Conservation (phyloP, 2,888 invertebrate genomes). For the Drosophila gaucha region DNA sequence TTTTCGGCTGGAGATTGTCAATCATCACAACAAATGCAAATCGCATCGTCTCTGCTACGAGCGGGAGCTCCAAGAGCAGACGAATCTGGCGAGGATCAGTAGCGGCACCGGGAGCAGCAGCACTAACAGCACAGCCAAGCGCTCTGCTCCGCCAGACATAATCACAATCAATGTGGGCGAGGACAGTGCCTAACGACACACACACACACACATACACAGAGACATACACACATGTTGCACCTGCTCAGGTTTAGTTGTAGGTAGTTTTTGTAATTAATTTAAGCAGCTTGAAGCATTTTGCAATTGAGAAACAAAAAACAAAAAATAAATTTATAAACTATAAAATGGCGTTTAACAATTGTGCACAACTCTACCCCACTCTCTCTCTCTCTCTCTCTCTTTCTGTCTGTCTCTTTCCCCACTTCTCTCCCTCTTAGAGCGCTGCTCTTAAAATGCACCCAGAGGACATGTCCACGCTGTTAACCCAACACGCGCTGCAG, state of each 20-base stretch:
- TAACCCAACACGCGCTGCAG: slow-evolving; percentile 87
- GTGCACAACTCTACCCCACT: slow-evolving; percentile 12
- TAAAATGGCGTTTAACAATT: slow-evolving; percentile 20
- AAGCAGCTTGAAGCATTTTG: slow-evolving; percentile 68
- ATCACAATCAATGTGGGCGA: slow-evolving; percentile 82
- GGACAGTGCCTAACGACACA: slow-evolving; percentile 56
- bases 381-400: slow-evolving; percentile 5
- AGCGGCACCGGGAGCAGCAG: slow-evolving; percentile 12
- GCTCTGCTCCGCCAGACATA: slow-evolving; percentile 63
- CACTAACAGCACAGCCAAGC: slow-evolving; percentile 22
- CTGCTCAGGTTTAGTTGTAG: slow-evolving; percentile 71
- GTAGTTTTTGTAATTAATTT: slow-evolving; percentile 52
- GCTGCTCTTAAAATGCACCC: slow-evolving; percentile 84
- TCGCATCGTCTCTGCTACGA: slow-evolving; percentile 89
- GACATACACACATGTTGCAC: slow-evolving; percentile 38
- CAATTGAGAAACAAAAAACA: slow-evolving; percentile 41
- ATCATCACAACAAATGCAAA: slow-evolving; percentile 92
- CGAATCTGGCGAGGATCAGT: slow-evolving; percentile 12
- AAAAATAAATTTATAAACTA: slow-evolving; percentile 10
- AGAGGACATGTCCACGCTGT: slow-evolving; percentile 88
- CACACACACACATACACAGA: slow-evolving; percentile 20
- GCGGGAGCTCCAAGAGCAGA: slow-evolving; percentile 83
- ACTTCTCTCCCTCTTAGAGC: slow-evolving; percentile 35
- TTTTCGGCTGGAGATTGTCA: slow-evolving; percentile 91
- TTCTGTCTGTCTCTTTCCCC: background rate